Evolutionary conservation across 2,888 invertebrate genomes (phyloP).

Genomic region (Pycnomerus fuliginosus): DNA sequence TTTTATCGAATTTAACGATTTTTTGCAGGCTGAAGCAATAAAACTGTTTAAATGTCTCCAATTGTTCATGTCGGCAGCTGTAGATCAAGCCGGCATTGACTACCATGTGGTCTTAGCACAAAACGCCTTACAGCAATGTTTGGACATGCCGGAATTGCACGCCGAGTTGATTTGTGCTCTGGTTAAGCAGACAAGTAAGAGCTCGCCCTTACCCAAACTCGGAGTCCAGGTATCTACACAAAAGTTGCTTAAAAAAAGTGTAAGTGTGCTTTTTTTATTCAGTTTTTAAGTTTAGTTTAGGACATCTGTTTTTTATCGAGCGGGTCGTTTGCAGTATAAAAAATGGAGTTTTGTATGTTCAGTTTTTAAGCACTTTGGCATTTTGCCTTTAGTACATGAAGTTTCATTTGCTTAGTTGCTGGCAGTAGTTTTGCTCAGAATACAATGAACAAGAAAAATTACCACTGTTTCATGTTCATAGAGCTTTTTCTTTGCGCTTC

Average conservation of each 20-base stretch:
- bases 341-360: conserved; percentile 11
- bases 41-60: conserved; percentile 96
- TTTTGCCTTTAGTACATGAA: conserved; percentile 7
- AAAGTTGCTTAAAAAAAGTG: conserved; percentile 57
- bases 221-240: conserved; percentile 59
- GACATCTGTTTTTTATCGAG: neutral
- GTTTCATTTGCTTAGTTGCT: neutral
- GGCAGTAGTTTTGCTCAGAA: neutral
- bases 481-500: conserved; percentile 12
- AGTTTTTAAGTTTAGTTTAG: conserved; percentile 34
- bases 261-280: conserved; percentile 63
- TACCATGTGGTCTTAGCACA: conserved; percentile 97
- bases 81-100: conserved; percentile 94
- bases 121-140: conserved; percentile 90
- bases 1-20: neutral
- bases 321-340: neutral
- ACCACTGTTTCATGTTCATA: neutral
- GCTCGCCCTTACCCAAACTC: conserved; percentile 68
- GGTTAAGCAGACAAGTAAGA: conserved; percentile 89
- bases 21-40: conserved; percentile 72
- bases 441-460: neutral
- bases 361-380: conserved; percentile 19
- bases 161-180: conserved; percentile 91
- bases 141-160: conserved; percentile 86
- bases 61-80: conserved; percentile 92